Percentiles rank a stretch among this genome's conserved stretches.
Evolutionary conservation across 1,140 invertebrate species (phyloP).

Genomic region (Trialeurodes vaporariorum): DNA sequence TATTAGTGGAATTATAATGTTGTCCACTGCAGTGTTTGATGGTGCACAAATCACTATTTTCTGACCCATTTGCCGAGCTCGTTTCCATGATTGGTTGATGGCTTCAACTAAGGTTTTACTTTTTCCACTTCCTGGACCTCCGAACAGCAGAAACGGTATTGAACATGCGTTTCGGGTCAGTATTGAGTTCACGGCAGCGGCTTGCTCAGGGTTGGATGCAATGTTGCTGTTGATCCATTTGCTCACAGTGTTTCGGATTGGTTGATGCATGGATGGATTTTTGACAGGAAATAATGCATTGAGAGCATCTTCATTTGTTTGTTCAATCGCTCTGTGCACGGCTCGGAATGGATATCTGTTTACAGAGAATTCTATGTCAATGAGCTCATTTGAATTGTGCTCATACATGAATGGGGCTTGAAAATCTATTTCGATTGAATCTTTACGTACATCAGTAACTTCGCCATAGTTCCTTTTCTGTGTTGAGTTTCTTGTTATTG

Average conservation of each 20-base stretch:
- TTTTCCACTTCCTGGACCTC: not conserved
- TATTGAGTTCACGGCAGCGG: not conserved
- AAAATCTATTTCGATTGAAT: not conserved
- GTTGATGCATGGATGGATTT: not conserved
- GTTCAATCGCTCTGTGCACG: not conserved
- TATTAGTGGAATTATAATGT: not conserved
- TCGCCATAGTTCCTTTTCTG: not conserved
- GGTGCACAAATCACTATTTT: not conserved
- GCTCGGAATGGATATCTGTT: not conserved
- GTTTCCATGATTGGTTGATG: not conserved
- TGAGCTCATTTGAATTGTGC: not conserved
- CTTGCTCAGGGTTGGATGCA: not conserved
- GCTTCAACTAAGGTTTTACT: not conserved
- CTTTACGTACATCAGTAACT: not conserved
- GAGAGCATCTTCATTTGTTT: not conserved
- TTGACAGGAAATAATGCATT: not conserved
- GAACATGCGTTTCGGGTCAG: not conserved
- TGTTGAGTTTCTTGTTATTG: not conserved
- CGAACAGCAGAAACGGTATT: slow-evolving; percentile 46
- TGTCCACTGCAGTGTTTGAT: not conserved
- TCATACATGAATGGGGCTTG: not conserved
- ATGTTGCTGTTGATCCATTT: not conserved
- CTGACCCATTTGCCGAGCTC: not conserved
- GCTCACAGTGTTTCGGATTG: too few species aligned
- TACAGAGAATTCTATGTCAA: not conserved